Conservation (phyloP, 2,888 invertebrate genomes). For the Oscheius myriophilus region DNA sequence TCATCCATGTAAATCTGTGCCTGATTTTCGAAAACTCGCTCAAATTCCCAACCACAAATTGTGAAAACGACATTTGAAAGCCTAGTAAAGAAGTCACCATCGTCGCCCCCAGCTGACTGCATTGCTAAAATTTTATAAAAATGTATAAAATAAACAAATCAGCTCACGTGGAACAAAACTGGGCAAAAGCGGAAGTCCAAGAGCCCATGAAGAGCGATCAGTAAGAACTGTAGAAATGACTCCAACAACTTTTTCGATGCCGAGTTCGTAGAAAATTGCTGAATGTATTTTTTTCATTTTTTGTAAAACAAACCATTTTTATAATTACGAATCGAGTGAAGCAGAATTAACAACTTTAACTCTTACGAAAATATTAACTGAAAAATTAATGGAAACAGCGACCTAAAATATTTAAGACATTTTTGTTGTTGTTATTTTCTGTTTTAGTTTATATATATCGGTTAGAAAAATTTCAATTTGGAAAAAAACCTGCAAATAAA, state of each 20-base stretch:
- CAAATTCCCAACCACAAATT: background rate
- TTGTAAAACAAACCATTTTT: too few species aligned
- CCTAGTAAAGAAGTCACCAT: slow-evolving; percentile 8
- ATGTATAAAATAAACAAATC: background rate
- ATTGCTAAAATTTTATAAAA: slow-evolving; percentile 7
- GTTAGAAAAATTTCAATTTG: too few species aligned
- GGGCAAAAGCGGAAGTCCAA: slow-evolving; percentile 19
- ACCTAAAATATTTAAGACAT: too few species aligned
- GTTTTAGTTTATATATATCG: too few species aligned
- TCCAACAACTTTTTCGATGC: slow-evolving; percentile 18
- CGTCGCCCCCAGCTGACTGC: slow-evolving; percentile 17
- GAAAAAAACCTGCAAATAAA: too few species aligned
- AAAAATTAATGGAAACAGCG: too few species aligned
- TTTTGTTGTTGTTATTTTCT: too few species aligned
- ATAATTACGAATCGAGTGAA: too few species aligned
- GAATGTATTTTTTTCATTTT: background rate
- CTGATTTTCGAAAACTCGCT: background rate
- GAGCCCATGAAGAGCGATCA: slow-evolving; percentile 22
- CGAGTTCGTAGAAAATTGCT: slow-evolving; percentile 26
- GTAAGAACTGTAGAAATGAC: slow-evolving; percentile 17
- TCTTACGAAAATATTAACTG: too few species aligned
- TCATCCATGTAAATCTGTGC: slow-evolving; percentile 9
- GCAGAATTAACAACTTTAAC: too few species aligned
- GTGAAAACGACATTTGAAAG: slow-evolving; percentile 4
- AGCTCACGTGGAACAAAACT: slow-evolving; percentile 24